Evolutionary conservation across 2,888 invertebrate genomes (phyloP), one percentile per base, ranked within the genome.

Genomic region (Orchestes rusci): DNA sequence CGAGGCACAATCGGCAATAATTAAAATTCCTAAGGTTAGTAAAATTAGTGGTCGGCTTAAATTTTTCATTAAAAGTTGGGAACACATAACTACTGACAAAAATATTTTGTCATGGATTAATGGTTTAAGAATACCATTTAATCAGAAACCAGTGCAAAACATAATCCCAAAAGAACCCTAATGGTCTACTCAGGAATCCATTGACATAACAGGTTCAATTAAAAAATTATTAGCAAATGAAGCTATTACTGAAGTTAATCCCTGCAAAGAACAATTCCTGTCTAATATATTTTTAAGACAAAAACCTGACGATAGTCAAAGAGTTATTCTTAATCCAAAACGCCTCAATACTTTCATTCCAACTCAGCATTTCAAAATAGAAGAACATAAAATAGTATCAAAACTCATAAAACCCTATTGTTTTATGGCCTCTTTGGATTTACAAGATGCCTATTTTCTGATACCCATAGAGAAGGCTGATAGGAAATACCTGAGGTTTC

Each of bases 341-440:
- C 28, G 41, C 1, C 37, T 54, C n/a, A 51, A 51, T 42, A 29
- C 30, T 2, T 50, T 37, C 35, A 37, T 48, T 3, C 20, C 19
- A 3, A 40, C 43, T 1, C 32, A 4, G 10, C 49, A 55, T 35
- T 56, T 56, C 36, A 56, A 57, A 27, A 18, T 56, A 27, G 51
- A 55, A 12, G 51, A 55, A 28, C 42, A 54, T 2, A 44, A 46
- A 16, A 38, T 51, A 1, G 56, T 44, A 1, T 10, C 32, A 31
- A 43, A 31, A 4, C 27, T 38, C 16, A 16, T 48, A 18, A n/a
- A 29, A 15, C 2, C 17, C 30, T 34, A 47, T 41, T 4, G 2
- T 29, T 48, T 45, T 40, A 16, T 49, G 16, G 19, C 39, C 13
- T 37, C 44, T 23, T 27, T 50, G 13, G 33, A 48, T 37, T 27